These are phyloP conservation scores for Chrysemys picta DNA, from an alignment of 2,113 vertebrate genomes.

Conservation along the genomic window DNA sequence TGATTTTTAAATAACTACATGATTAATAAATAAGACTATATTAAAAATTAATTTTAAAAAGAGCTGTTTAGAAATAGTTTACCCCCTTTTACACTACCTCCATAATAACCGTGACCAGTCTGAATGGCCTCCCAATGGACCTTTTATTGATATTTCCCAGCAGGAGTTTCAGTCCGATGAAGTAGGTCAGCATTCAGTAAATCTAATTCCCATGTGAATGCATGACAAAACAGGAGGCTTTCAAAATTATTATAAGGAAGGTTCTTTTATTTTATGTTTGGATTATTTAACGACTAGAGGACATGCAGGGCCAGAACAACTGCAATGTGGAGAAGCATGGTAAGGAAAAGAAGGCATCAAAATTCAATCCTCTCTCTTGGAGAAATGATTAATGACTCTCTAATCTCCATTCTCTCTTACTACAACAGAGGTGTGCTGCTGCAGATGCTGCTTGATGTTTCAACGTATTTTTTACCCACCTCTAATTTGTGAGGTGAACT, in stretches of 20 bases:
- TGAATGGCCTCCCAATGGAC: conserved; percentile 40
- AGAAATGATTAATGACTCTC: conserved; percentile 1
- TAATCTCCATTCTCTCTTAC: not conserved
- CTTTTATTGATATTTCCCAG: conserved; percentile 57
- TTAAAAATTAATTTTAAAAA: conserved; percentile 2
- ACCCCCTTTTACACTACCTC: not conserved
- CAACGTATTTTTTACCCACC: not conserved
- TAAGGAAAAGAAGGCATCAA: conserved; percentile 33
- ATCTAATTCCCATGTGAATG: conserved; percentile 57
- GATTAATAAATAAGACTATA: not conserved
- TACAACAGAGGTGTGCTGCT: not conserved
- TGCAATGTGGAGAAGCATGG: not conserved
- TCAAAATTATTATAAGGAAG: conserved; percentile 42
- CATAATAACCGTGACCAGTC: conserved; percentile 25
- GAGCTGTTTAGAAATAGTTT: not conserved
- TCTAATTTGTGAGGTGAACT: conserved; percentile 25
- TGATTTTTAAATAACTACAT: not conserved
- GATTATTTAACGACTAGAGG: conserved; percentile 55
- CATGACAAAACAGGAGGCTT: conserved; percentile 60
- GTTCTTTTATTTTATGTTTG: conserved; percentile 57
- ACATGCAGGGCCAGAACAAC: conserved; percentile 36
- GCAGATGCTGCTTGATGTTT: not conserved
- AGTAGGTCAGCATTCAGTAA: conserved; percentile 60
- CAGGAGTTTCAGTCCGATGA: conserved; percentile 52
- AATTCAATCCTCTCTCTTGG: conserved; percentile 37